These are phyloP conservation scores for Metridium senile DNA, from an alignment of 92 coral and sea anemone genomes.

Conservation along the genomic window DNA sequence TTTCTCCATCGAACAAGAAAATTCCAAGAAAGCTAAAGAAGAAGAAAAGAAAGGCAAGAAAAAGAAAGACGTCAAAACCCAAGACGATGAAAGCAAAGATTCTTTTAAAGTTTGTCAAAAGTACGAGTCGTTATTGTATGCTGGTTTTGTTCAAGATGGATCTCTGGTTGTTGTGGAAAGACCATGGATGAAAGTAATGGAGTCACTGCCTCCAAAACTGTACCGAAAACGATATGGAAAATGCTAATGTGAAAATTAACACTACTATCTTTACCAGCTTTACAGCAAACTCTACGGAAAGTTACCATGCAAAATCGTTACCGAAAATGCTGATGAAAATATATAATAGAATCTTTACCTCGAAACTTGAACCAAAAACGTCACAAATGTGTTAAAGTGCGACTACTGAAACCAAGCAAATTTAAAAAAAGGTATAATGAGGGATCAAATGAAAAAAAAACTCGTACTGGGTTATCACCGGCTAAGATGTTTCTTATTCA, in stretches of 20 bases:
- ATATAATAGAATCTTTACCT: too few relatives aligned
- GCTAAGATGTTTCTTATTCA: too few relatives aligned
- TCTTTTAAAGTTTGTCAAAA: conserved; percentile 78
- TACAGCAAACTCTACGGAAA: too few relatives aligned
- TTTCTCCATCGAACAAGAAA: neutral
- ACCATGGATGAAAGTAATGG: conserved; percentile 82
- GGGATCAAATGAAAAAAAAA: too few relatives aligned
- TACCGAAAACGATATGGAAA: conserved; percentile 83
- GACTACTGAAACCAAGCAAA: too few relatives aligned
- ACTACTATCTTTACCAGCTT: neutral
- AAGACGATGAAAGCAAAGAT: conserved; percentile 15
- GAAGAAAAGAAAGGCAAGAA: conserved; percentile 17
- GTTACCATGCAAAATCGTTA: too few relatives aligned
- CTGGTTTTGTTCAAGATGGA: conserved; percentile 67
- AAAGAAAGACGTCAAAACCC: neutral
- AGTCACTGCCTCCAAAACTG: conserved; percentile 82
- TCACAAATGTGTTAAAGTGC: too few relatives aligned
- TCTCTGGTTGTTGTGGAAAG: conserved; percentile 89
- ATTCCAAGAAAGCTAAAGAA: conserved; percentile 1
- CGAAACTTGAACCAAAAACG: too few relatives aligned
- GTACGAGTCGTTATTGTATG: conserved; percentile 73
- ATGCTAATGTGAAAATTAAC: neutral
- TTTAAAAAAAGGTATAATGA: too few relatives aligned
- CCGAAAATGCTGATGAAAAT: too few relatives aligned
- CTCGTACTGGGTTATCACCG: too few relatives aligned